A percentile compares a stretch with the other conserved stretches of the same genome.
Evolutionary conservation across 2,113 vertebrate species (phyloP).

Genomic region (Hypocryptadius cinnamomeus): DNA sequence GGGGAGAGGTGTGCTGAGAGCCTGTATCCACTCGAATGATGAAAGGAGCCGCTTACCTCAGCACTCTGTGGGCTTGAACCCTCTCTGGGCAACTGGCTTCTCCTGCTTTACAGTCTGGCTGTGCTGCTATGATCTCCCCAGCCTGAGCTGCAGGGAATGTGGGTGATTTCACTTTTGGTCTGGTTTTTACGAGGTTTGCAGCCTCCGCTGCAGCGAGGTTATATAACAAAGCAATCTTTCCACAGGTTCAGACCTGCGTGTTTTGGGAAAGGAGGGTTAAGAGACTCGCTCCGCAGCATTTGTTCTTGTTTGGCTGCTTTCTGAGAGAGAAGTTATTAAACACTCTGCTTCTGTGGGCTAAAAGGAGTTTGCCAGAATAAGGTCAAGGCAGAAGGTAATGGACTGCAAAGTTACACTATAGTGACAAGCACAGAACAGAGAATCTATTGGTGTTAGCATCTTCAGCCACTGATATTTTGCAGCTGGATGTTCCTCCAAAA

Average conservation of each 20-base stretch:
- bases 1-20: too few species aligned
- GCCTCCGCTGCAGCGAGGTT: not conserved
- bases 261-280: not conserved
- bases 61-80: not conserved
- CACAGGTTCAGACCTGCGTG: not conserved
- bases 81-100: not conserved
- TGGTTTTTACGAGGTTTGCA: not conserved
- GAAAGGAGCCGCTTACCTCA: not conserved
- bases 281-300: not conserved
- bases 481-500: not conserved
- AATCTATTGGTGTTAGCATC: not conserved
- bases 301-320: not conserved
- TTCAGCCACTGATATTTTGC: not conserved
- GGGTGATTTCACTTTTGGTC: not conserved
- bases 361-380: slow-evolving; percentile 1
- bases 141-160: not conserved
- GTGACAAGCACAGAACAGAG: not conserved
- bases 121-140: not conserved
- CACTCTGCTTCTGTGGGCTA: not conserved
- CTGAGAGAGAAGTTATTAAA: not conserved
- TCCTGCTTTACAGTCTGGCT: not conserved
- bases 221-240: not conserved
- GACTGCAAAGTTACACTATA: not conserved
- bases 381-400: slow-evolving; percentile 5
- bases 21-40: not conserved